Base-by-base conservation (phyloP, 1,140 invertebrate species). In the Temnothorax nylanderi region DNA sequence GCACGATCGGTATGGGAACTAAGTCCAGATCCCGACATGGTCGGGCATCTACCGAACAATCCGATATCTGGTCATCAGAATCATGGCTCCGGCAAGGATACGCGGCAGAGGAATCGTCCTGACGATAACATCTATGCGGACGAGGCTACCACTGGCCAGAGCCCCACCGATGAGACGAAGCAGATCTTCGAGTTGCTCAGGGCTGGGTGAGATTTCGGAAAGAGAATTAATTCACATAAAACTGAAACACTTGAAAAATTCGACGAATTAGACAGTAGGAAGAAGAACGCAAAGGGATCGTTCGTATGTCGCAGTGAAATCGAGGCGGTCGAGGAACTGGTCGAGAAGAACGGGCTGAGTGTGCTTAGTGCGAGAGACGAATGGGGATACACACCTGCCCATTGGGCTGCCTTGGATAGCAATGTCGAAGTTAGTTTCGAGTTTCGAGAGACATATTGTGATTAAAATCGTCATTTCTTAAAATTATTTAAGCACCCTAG, bases 331-430 rank as follows among this genome's bases (percentile, higher is more conserved):
- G 97, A 98, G 93, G 96, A 96, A 62, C 94, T 98, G 18, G 97
- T 98, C 8, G 97, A 98, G 89, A 98, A 98, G 92, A 93, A 93
- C 64, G 97, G 97, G 0, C 95, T 97, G 7, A 97, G 97, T 94
- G 96, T 97, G 69, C 93, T 98, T 37, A 97, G 96, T 69, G 97
- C 97, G 0, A 96, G 98, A 47, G 98, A 99, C 94, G 97, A 98
- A 92, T 98, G 98, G 96, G 98, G 98, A 21, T 98, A 99, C 93
- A 99, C 98, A 0, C 98, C 98, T 3, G 98, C 98, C 13, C 98
- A 99, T 94, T 99, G 98, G 98, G 98, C 98, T 13, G 98, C 98
- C 37, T 94, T 99, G 10, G 98, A 98, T 92, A 98, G 98, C 18
- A 98, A 98, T 91, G 97, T 98, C 16, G 97, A 98, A 93, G 96